A percentile compares a stretch with the other conserved stretches of the same genome.
These are phyloP conservation scores for Ditylenchus dipsaci DNA, from an alignment of 1,140 invertebrate genomes.

Conservation along the genomic window DNA sequence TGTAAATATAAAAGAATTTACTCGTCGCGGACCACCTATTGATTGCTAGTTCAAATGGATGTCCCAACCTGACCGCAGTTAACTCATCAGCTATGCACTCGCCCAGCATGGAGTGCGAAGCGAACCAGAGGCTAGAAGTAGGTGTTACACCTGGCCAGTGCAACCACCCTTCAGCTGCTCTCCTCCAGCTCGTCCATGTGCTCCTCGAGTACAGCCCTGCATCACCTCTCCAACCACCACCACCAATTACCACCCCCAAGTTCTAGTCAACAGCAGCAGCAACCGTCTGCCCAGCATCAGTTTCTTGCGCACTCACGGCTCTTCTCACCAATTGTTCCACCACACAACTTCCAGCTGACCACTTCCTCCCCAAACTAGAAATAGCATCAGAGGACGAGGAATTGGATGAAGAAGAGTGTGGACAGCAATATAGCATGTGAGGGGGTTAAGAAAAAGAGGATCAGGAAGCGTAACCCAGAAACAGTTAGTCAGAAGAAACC, in stretches of 20 bases:
- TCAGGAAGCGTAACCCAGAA: conserved; percentile 44
- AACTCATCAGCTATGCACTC: background rate
- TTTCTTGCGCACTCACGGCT: background rate
- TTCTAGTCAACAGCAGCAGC: conserved; percentile 5
- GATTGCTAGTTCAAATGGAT: no score
- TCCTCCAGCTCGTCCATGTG: background rate
- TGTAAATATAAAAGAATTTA: no score
- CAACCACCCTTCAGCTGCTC: conserved; percentile 7
- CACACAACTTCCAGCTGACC: background rate
- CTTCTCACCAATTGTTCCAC: background rate
- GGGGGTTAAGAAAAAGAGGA: conserved; percentile 45
- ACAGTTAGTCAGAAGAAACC: conserved; percentile 51
- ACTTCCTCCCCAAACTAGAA: background rate
- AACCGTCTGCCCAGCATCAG: conserved; percentile 5
- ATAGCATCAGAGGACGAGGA: background rate
- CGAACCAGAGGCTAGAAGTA: conserved; percentile 40
- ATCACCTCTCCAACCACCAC: background rate
- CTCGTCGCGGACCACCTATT: no score
- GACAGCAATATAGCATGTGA: background rate
- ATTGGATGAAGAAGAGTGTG: background rate
- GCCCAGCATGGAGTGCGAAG: background rate
- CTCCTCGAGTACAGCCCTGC: background rate
- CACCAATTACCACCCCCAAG: background rate
- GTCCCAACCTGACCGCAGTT: no score
- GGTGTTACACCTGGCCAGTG: conserved; percentile 53